Percentiles rank a stretch among this genome's conserved stretches.
phyloP scores from a whole-genome alignment of 2,888 invertebrate species.

The Hofmannophila pseudospretella region DNA sequence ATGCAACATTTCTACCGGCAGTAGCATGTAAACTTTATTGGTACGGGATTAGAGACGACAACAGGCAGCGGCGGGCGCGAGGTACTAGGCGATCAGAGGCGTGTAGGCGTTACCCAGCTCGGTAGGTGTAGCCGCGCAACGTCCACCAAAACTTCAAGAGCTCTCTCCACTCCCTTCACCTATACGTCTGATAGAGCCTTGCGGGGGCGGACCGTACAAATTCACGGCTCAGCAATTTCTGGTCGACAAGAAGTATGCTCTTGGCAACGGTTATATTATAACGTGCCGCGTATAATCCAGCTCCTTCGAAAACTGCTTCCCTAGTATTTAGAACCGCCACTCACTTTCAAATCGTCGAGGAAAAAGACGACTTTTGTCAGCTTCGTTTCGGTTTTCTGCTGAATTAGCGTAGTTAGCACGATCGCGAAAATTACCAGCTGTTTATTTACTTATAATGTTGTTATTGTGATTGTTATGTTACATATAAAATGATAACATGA shows the following conservation, averaged over 20 bases:
- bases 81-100: slow-evolving; percentile 22
- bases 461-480: no score
- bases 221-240: background rate
- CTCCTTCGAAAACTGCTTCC: slow-evolving; percentile 35
- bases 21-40: slow-evolving; percentile 10
- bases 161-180: background rate
- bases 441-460: background rate
- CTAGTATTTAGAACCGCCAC: slow-evolving; percentile 43
- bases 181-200: background rate
- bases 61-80: slow-evolving; percentile 19
- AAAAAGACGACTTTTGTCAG: slow-evolving; percentile 20
- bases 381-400: slow-evolving; percentile 6
- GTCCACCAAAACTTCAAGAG: background rate
- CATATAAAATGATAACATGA: no score
- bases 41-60: slow-evolving; percentile 16
- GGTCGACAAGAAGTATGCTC: background rate
- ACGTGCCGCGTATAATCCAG: slow-evolving; percentile 11
- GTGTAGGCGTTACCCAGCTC: slow-evolving; percentile 8
- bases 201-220: background rate
- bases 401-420: slow-evolving; percentile 15
- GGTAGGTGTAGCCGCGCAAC: slow-evolving; percentile 6
- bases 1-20: background rate
- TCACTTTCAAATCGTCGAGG: slow-evolving; percentile 54
- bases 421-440: background rate
- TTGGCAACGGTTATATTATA: background rate